Evolutionary conservation across 2,888 invertebrate genomes (phyloP).

Genomic region (Acleris emargana): DNA sequence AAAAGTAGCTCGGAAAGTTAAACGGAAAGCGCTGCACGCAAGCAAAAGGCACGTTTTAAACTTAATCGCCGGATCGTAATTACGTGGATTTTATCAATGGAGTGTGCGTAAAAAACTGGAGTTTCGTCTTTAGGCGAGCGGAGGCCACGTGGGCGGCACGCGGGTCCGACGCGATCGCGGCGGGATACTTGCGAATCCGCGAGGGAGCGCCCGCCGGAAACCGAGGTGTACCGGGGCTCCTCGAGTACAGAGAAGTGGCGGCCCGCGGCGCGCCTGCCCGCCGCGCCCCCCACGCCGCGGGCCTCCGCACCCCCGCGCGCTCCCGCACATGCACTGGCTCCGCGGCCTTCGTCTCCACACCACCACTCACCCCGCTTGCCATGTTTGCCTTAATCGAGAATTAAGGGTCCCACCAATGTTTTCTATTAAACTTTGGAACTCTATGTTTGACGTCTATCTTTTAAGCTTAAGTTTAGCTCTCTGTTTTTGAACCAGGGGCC

Average conservation of each 20-base stretch:
- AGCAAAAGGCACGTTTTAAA: conserved; percentile 53
- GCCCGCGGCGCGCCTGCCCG: conserved; percentile 71
- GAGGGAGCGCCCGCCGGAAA: conserved; percentile 80
- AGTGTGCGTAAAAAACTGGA: conserved; percentile 62
- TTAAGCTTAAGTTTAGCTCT: conserved; percentile 35
- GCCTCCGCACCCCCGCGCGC: conserved; percentile 49
- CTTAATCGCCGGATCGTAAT: conserved; percentile 60
- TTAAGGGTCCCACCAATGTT: conserved; percentile 80
- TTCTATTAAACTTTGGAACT: conserved; percentile 76
- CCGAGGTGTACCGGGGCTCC: conserved; percentile 82
- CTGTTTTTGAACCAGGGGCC: conserved; percentile 2
- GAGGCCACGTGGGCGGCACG: conserved; percentile 77
- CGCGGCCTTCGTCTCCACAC: conserved; percentile 78
- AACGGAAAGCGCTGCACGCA: conserved; percentile 44
- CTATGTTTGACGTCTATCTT: conserved; percentile 76
- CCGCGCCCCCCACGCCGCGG: conserved; percentile 56
- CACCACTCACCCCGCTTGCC: conserved; percentile 80
- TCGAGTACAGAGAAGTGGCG: conserved; percentile 81
- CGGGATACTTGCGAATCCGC: conserved; percentile 71
- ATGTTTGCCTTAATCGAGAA: conserved; percentile 83
- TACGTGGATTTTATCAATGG: conserved; percentile 68
- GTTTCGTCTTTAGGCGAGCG: conserved; percentile 52
- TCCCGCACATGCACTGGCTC: conserved; percentile 73
- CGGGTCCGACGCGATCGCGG: conserved; percentile 61
- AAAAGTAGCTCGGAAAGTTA: conserved; percentile 20